Conservation (phyloP, 2,888 invertebrate genomes). For the Lochmaea capreae region DNA sequence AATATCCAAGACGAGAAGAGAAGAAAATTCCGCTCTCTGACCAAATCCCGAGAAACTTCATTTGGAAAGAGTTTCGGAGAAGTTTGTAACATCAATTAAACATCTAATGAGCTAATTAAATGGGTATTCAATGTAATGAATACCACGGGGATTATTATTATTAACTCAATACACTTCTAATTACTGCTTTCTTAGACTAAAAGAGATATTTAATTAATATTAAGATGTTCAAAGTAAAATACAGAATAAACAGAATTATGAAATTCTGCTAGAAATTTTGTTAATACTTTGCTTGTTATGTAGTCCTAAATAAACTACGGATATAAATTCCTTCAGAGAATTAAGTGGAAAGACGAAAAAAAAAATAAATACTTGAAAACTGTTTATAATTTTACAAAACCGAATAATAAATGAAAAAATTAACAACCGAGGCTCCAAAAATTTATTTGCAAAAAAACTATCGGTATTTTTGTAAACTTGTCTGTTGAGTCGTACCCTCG, state of each 20-base stretch:
- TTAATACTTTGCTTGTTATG: constrained; percentile 41
- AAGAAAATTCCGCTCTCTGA: constrained; percentile 30
- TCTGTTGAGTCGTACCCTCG: too few relatives aligned
- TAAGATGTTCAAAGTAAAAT: constrained; percentile 50
- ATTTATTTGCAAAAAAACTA: too few relatives aligned
- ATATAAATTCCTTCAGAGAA: constrained; percentile 30
- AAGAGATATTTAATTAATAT: constrained; percentile 58
- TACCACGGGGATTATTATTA: constrained; percentile 58
- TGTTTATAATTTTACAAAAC: not conserved
- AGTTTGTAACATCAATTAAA: constrained; percentile 66
- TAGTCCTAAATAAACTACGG: constrained; percentile 31
- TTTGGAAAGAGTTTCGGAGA: constrained; percentile 49
- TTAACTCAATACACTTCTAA: constrained; percentile 57
- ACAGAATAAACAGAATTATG: constrained; percentile 43
- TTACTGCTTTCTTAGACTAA: constrained; percentile 55
- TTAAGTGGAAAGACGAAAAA: constrained; percentile 13
- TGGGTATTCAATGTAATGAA: constrained; percentile 68
- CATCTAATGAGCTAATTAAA: constrained; percentile 69
- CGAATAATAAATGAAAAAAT: not conserved
- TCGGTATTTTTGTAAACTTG: too few relatives aligned
- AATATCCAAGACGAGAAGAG: constrained; percentile 1
- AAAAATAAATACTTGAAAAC: constrained; percentile 23
- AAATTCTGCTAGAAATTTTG: constrained; percentile 43
- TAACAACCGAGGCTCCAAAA: too few relatives aligned
- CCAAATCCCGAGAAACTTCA: constrained; percentile 45